Conservation (phyloP, 2,797 vertebrate genomes). For the Emys orbicularis region DNA sequence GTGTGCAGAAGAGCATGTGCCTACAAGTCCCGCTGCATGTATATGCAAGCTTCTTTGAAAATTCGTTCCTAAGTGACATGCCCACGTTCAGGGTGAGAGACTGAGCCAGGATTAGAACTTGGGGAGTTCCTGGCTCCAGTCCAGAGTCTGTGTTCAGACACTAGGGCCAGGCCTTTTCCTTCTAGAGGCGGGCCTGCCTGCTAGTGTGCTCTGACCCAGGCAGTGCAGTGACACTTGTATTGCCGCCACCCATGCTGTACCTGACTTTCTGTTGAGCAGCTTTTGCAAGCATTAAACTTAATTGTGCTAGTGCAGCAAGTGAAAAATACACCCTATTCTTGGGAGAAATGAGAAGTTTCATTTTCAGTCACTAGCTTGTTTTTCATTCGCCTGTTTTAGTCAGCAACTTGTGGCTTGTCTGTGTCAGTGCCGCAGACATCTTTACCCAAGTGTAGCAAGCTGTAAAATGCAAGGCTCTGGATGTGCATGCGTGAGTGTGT, state of each 20-base stretch:
- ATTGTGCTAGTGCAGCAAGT: neutral
- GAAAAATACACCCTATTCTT: slow-evolving; percentile 54
- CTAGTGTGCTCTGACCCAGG: neutral
- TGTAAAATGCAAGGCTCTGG: neutral
- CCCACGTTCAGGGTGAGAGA: neutral
- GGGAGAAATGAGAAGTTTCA: slow-evolving; percentile 69
- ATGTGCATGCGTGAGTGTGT: neutral
- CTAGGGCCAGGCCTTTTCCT: neutral
- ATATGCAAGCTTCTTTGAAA: neutral
- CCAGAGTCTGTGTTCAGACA: neutral
- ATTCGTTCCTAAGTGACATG: neutral
- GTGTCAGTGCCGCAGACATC: slow-evolving; percentile 20
- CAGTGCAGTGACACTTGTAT: neutral
- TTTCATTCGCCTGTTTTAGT: slow-evolving; percentile 72
- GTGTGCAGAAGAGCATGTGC: neutral
- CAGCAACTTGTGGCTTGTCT: slow-evolving; percentile 48
- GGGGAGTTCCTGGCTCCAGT: neutral
- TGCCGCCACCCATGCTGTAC: neutral
- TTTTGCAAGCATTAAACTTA: neutral
- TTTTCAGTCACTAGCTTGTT: slow-evolving; percentile 68
- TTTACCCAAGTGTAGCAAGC: neutral
- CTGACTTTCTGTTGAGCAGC: neutral
- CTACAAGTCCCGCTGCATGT: neutral
- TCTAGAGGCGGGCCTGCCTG: neutral
- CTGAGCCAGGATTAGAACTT: neutral